Evolutionary conservation across 1,140 invertebrate genomes (phyloP).

Genomic region (Doryteuthis pealeii): DNA sequence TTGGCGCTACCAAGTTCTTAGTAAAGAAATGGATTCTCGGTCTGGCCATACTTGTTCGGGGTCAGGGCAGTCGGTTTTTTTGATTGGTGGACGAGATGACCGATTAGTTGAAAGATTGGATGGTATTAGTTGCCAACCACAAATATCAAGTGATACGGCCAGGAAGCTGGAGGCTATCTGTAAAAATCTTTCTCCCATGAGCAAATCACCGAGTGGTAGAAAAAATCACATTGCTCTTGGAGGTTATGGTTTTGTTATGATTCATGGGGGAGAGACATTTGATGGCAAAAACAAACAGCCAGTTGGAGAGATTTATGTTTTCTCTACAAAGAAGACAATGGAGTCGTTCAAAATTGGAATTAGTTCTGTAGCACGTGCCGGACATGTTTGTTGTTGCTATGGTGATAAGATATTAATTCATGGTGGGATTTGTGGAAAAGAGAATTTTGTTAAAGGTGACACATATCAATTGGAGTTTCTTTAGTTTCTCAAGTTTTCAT

Average conservation of each 20-base stretch:
- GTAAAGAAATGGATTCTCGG: slow-evolving; percentile 43
- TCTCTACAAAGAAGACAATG: slow-evolving; percentile 30
- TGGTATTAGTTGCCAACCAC: slow-evolving; percentile 23
- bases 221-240: slow-evolving; percentile 45
- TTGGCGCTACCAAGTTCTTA: slow-evolving; percentile 46
- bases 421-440: slow-evolving; percentile 44
- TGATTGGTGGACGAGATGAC: slow-evolving; percentile 54
- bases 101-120: slow-evolving; percentile 42
- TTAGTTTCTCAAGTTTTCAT: too few species aligned
- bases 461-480: slow-evolving; percentile 31
- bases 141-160: slow-evolving; percentile 1
- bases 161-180: slow-evolving; percentile 18
- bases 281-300: slow-evolving; percentile 49
- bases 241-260: slow-evolving; percentile 36
- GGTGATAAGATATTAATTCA: slow-evolving; percentile 47
- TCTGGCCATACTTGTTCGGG: slow-evolving; percentile 53
- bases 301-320: slow-evolving; percentile 51
- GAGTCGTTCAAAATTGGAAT: slow-evolving; percentile 44
- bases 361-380: slow-evolving; percentile 37
- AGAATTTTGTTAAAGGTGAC: slow-evolving; percentile 37
- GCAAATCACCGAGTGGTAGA: slow-evolving; percentile 48
- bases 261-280: slow-evolving; percentile 58
- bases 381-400: slow-evolving; percentile 45
- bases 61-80: slow-evolving; percentile 34
- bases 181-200: slow-evolving; percentile 27